These are phyloP conservation scores for Hanleya hanleyi DNA, from an alignment of 2,888 invertebrate genomes.

Conservation along the genomic window DNA sequence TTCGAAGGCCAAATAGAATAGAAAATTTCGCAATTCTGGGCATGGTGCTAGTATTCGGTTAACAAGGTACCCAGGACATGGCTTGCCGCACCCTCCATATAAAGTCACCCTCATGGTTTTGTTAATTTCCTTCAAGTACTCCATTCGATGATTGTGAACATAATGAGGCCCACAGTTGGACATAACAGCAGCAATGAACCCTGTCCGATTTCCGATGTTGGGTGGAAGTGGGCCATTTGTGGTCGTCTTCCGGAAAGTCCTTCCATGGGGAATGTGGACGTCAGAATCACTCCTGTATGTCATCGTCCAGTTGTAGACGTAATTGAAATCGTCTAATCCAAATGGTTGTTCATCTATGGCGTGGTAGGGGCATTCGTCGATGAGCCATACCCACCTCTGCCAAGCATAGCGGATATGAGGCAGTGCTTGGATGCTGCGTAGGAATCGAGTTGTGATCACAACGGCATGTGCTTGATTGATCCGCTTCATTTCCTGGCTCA, in stretches of 20 bases:
- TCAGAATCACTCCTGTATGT: background rate
- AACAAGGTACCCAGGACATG: background rate
- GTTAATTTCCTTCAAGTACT: background rate
- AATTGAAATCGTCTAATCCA: background rate
- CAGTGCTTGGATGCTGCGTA: background rate
- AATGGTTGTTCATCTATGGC: constrained; percentile 4
- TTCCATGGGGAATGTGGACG: background rate
- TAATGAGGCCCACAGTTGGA: background rate
- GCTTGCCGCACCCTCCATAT: background rate
- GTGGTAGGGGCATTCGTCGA: constrained; percentile 6
- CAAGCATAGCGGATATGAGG: background rate
- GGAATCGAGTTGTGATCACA: background rate
- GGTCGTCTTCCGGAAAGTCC: background rate
- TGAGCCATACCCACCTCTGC: constrained; percentile 9
- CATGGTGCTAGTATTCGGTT: background rate
- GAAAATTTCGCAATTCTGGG: background rate
- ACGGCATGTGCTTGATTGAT: background rate
- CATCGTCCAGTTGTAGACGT: constrained; percentile 11
- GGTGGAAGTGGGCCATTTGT: background rate
- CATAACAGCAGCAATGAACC: background rate
- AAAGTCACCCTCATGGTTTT: background rate
- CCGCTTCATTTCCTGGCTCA: background rate
- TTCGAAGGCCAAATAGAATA: constrained; percentile 5
- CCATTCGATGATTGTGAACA: background rate
- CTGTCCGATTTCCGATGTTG: background rate